Base-by-base conservation (phyloP, 53 echinoderm and acorn worm genomes). In the Patiria pectinifera region DNA sequence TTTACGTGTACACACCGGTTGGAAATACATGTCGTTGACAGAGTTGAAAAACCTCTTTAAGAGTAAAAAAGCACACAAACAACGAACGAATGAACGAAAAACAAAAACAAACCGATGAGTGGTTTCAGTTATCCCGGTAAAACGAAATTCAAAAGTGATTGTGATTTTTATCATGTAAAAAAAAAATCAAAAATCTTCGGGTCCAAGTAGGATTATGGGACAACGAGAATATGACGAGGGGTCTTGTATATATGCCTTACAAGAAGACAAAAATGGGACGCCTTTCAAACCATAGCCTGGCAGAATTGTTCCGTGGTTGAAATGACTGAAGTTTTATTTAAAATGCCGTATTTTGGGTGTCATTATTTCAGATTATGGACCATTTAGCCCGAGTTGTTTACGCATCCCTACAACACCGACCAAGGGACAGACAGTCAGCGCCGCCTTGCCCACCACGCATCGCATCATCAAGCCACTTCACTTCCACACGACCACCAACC, bases 391-490 rank as follows among this genome's bases (percentile, higher is more conserved):
- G 16, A 48, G 90, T 58, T 80, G 58, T 21, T 53, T 90, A n/a
- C 90, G 77, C 47, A 90, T 90, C 82, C 90, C 90, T 45, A 90
- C 90, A 11, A 90, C 90, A 80, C 90, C 90, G 3, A 90, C 90
- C 11, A 90, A 81, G 48, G 90, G 85, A 11, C 86, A 86, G 22
- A 86, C 84, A 4, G 14, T 85, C 25, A 93, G 69, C 24, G 93
- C 86, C 11, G 81, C 93, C 16, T 70, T 93, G 83, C 82, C 93
- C 1, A 70, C 82, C 45, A 82, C 87, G 23, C 43, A 82, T 72
- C 93, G 83, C 4, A 87, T 88, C 81, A 90, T 77, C n/a, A 86
- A 88, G 59, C 86, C 87, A 4, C 82, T 93, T 35, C 93, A 93
- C 43, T 93, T 93, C 45, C 93, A 93, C 76, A 83, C 93, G 45